Percentiles rank a stretch among this genome's conserved stretches.
phyloP scores from a whole-genome alignment of 2,888 invertebrate genomes.

The Tenthredo scrophulariae region DNA sequence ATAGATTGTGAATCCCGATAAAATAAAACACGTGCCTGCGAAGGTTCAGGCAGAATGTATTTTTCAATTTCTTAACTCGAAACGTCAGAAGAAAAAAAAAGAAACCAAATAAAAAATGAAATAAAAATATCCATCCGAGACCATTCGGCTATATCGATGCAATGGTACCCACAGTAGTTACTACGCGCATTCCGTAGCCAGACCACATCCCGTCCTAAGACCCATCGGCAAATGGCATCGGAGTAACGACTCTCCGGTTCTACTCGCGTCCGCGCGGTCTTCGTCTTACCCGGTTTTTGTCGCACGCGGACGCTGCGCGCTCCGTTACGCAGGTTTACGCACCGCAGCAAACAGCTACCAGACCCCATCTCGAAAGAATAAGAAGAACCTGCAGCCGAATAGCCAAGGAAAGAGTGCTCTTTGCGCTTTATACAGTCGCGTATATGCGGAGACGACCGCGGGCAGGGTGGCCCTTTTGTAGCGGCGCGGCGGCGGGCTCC shows the following conservation, averaged over 20 bases:
- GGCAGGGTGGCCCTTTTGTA: slow-evolving; percentile 62
- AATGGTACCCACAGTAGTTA: slow-evolving; percentile 53
- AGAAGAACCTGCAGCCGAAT: slow-evolving; percentile 33
- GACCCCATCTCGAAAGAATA: slow-evolving; percentile 6
- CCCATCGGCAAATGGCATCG: slow-evolving; percentile 48
- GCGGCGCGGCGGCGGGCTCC: slow-evolving; percentile 55
- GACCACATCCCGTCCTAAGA: slow-evolving; percentile 64
- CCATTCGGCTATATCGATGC: slow-evolving; percentile 12
- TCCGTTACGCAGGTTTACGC: slow-evolving; percentile 47
- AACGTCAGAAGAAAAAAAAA: not conserved
- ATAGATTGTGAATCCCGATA: slow-evolving; percentile 26
- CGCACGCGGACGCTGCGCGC: slow-evolving; percentile 21
- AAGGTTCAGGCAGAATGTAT: not conserved
- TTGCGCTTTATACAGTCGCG: slow-evolving; percentile 47
- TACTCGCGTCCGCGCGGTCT: slow-evolving; percentile 55
- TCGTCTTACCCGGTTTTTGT: slow-evolving; percentile 55
- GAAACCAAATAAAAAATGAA: not conserved
- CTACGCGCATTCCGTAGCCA: slow-evolving; percentile 64
- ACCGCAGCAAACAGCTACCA: not conserved
- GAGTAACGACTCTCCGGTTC: slow-evolving; percentile 48
- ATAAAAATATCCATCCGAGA: not conserved
- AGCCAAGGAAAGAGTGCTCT: slow-evolving; percentile 55
- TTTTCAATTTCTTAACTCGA: not conserved
- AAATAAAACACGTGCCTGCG: slow-evolving; percentile 30
- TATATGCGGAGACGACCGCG: slow-evolving; percentile 55